Evolutionary conservation across 2,888 invertebrate species (phyloP), one percentile per base, ranked within the genome.

Genomic region (Corbicula japonica): DNA sequence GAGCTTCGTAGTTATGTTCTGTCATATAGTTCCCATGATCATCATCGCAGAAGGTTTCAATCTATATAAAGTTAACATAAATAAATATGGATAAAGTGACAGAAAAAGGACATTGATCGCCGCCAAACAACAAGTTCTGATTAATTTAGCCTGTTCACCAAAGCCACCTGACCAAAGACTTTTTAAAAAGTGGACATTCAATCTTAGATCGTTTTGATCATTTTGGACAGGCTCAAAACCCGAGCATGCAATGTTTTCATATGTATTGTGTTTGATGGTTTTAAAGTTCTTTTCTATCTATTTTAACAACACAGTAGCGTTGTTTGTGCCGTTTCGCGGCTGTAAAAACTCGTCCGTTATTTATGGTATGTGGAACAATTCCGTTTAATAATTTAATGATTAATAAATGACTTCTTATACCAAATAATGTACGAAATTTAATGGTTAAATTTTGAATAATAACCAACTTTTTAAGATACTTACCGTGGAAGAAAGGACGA

Each of bases 1-100:
- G 96, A 0, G 95, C 95, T 77, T 95, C 94, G 4, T 94, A 93
- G 89, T 96, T 95, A 92, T 96, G 96, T 44, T 82, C 52, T 6
- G 86, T 83, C 5, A 12, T 30, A 5, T 60, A 48, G 54, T 88
- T 77, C 6, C 60, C 50, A 0, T 76, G 76, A 54, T 83, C 73
- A 58, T 95, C 94, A 87, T 96, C 95, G 90, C 96, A 96, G 90
- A 96, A 96, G 91, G 95, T 94, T 5, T 94, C 94, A 15, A 95
- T 94, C 84, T 93, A 71, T 5, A 80, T 61, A 23, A 63, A 65
- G 38, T 26, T 1, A 46, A 63, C 15, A 6, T 50, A n/a, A 21
- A 8, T 50, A 50, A 50, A 50, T 50, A 21, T 23, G 50, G 50
- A 15, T n/a, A 50, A 23, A 15, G 50, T 15, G 18, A 12, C 41